Evolutionary conservation across 2,888 invertebrate species (phyloP), one percentile per base, ranked within the genome.

Genomic region (Lampropteryx suffumata): DNA sequence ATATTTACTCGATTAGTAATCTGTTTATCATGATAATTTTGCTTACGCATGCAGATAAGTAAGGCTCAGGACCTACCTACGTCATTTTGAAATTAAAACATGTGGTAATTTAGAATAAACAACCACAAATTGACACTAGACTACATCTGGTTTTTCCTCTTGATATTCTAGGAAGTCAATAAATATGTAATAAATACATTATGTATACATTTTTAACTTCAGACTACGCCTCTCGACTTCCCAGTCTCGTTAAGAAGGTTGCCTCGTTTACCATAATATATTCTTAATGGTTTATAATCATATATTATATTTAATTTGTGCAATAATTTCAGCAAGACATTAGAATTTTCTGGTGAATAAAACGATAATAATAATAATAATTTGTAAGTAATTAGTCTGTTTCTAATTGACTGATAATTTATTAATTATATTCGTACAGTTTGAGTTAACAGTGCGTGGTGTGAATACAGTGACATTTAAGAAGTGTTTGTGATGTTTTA

Each of bases 401-500:
- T n/a, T n/a, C n/a, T n/a, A n/a, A n/a, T n/a, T n/a, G n/a, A n/a
- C n/a, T n/a, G n/a, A n/a, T n/a, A n/a, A n/a, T n/a, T n/a, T n/a
- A n/a, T n/a, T n/a, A n/a, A n/a, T n/a, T n/a, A n/a, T n/a, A n/a
- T n/a, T n/a, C n/a, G n/a, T n/a, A n/a, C n/a, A n/a, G n/a, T n/a
- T n/a, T n/a, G n/a, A 26, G 11, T 36, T 8, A 12, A 26, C 10
- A 39, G 8, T 8, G 3, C n/a, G 12, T 21, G 29, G 13, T 35
- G 35, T 42, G 35, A 17, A 42, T 12, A 36, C 21, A 27, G 49
- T 49, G 42, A 17, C 11, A 34, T 39, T 37, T 21, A 21, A 37
- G 32, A 0, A 42, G 53, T 53, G 48, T 41, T 13, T 60, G 73
- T 76, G 62, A 74, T 77, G 76, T 66, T 54, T 55, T 73, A 60